Base-by-base conservation (phyloP, 1,140 invertebrate species). In the Bombus breviceps region DNA sequence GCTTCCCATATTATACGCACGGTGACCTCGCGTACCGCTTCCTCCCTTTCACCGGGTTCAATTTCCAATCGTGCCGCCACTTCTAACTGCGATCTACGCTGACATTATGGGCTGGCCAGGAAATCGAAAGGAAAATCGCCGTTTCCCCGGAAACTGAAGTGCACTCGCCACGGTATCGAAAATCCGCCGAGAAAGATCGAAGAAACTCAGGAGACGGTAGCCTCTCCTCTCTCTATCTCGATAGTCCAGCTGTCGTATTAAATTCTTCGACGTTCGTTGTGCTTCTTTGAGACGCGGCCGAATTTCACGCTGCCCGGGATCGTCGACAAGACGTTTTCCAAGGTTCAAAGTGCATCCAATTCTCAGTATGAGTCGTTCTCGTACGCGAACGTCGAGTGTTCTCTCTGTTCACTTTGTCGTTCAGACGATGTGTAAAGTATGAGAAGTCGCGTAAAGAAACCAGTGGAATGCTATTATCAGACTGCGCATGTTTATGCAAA, bases 71-170 rank as follows among this genome's bases (percentile, higher is more conserved):
- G 71, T 43, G 71, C n/a, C 25, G 15, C n/a, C 53, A 57, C 39
- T 71, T 64, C 57, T 77, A 43, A 74, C 73, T 64, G 80, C 75
- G 53, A 39, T 71, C 72, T 37, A 12, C 37, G 73, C 28, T 18
- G 62, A 62, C 72, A 22, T 75, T 83, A 83, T 53, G 43, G 59
- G 47, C 62, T 66, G 28, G 81, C 59, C 47, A 75, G 83, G 88
- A 88, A 89, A 89, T 88, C 84, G 88, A 89, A 88, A 88, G 88
- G 87, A 89, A 88, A 88, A 85, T 78, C 77, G 72, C 47, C 53
- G 41, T 74, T 83, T 77, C 43, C 34, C 28, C 43, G 73, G 43
- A 83, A 83, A 83, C 73, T 69, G 73, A 28, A 83, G 81, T 57
- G 81, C 62, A 34, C 69, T 74, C 43, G 62, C 28, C 34, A 53